Base-by-base conservation (phyloP, 2,888 invertebrate species). In the Endotricha flammealis region DNA sequence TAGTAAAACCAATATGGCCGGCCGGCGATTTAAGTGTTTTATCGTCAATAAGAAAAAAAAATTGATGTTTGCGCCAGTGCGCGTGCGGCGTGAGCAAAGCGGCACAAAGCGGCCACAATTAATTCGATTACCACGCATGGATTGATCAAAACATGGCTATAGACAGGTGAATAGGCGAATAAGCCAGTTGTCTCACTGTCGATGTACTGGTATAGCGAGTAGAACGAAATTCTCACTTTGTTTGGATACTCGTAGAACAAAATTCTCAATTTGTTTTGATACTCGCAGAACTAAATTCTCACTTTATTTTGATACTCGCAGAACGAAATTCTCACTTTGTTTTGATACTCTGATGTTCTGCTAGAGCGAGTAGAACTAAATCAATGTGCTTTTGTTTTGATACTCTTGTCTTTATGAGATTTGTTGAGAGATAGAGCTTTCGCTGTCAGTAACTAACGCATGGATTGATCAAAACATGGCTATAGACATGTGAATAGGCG, bases 71-170 rank as follows among this genome's bases (percentile, higher is more conserved):
- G 25, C 32, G 12, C 32, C 35, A 29, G 53, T 62, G 69, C 70
- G 68, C 71, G 59, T 51, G 65, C 64, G 56, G 49, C 50, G 41
- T 41, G 44, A 35, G 38, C 45, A 56, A 49, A 44, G 51, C 40
- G 35, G 16, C 39, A n/a, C 42, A 34, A 35, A 34, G 29, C 35
- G 32, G 12, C 51, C 57, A 73, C 76, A 81, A 85, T 85, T 85
- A 85, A 80, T 67, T 73, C 77, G 76, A 83, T 83, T 81, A 78
- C 57, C 75, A 82, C 79, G 82, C 81, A 67, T 76, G 74, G 64
- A 65, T 76, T 77, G 73, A 66, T 69, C 76, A 74, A 79, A 79
- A 82, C 79, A 76, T 70, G 76, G 69, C 69, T 63, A 54, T 40
- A 49, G 64, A 59, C 70, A 72, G 61, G 54, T 60, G 61, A 58